Evolutionary conservation across 1,140 invertebrate genomes (phyloP), one percentile per base, ranked within the genome.

Genomic region (Thereuonema tuberculata): DNA sequence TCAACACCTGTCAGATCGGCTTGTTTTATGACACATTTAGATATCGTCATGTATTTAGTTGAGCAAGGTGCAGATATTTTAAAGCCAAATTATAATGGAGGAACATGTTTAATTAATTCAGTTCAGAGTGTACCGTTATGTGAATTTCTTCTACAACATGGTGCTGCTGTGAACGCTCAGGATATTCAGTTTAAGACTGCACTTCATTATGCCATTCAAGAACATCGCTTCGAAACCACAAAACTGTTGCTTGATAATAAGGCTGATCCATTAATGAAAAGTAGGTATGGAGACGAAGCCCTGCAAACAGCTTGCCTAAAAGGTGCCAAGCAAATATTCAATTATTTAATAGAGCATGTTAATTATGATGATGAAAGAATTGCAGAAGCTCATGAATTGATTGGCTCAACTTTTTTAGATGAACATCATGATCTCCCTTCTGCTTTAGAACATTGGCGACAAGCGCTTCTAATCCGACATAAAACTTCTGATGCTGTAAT

Each of bases 161-260:
- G 87, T 29, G 89, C 86, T 23, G 78, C 83, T 65, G 86, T 92
- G 2, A 91, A 94, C 76, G 87, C 89, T 0, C 79, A 81, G 25
- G 92, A 95, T 74, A 88, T 89, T 65, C 89, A 93, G 71, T 84
- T 85, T 65, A 93, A 93, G 74, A 89, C 90, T 63, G 91, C 90
- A 27, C 77, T 96, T 60, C 91, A 96, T 77, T 94, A 96, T 75
- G 89, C 92, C 0, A 91, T 93, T 62, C 87, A 91, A 69, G 90
- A 92, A 72, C 86, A 88, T 62, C 76, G 86, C 62, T 76, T 90
- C 67, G 88, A 90, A 71, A 92, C 90, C 2, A 89, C 87, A 0
- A 84, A 84, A 67, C 74, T 95, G 31, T 72, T 95, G 24, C 72
- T 95, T 31, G 79, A 84, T 52, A 77, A 86, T 75, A 86, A 86